A percentile compares a stretch with the other conserved stretches of the same genome.
These are phyloP conservation scores for Amblyopsis hoosieri DNA, from an alignment of 2,797 vertebrate genomes.

Conservation along the genomic window DNA sequence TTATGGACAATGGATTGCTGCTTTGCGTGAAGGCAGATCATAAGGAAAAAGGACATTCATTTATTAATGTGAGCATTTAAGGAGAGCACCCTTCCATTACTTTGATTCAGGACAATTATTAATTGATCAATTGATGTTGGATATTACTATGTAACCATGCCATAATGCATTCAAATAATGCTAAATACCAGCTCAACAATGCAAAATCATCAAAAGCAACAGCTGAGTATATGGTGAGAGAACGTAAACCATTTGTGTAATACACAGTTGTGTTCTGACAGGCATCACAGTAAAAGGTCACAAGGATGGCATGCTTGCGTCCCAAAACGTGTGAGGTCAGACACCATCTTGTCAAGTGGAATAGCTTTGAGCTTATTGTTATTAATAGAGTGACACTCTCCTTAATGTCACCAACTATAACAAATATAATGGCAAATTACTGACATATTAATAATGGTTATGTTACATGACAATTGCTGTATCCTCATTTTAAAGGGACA, in stretches of 20 bases:
- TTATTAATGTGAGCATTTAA: too few species aligned
- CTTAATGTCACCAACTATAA: conserved; percentile 11
- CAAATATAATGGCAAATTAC: neutral
- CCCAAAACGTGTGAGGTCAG: conserved; percentile 11
- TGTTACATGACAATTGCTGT: conserved; percentile 28
- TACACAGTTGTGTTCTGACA: neutral
- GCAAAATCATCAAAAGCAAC: too few species aligned
- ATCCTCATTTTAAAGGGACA: too few species aligned
- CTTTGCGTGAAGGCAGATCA: conserved; percentile 18
- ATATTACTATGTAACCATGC: too few species aligned
- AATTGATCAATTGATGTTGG: too few species aligned
- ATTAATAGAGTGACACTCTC: conserved; percentile 1
- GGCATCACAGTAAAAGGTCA: neutral
- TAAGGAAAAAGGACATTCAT: neutral
- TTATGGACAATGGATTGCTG: conserved; percentile 9
- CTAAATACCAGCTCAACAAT: too few species aligned
- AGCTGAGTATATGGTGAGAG: too few species aligned
- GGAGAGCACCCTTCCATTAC: too few species aligned
- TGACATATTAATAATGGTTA: conserved; percentile 21
- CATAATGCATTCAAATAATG: too few species aligned
- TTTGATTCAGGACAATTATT: too few species aligned
- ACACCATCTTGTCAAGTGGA: conserved; percentile 14
- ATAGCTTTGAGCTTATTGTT: neutral
- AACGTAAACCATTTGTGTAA: too few species aligned
- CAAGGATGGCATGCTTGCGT: neutral